Base-by-base conservation (phyloP, 2,888 invertebrate species). In the Habrosyne pyritoides region DNA sequence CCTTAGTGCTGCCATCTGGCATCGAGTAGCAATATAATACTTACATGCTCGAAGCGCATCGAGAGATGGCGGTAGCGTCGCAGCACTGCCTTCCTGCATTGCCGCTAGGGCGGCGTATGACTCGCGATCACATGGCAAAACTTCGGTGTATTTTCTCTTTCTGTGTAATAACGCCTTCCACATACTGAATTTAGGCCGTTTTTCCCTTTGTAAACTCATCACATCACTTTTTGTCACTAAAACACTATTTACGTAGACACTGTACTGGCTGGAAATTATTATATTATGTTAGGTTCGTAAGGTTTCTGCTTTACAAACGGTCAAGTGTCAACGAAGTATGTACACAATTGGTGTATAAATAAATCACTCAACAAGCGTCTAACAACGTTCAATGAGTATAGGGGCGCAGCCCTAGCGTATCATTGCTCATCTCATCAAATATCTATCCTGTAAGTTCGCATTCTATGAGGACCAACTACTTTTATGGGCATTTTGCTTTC, bases 41-140 rank as follows among this genome's bases (percentile, higher is more conserved):
- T 92, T 79, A 92, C 92, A 92, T 84, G 92, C 91, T 73, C 91
- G 85, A 26, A 91, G 78, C 21, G 91, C 92, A 71, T 92, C 91
- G 54, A 92, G 87, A 82, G 91, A 92, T 84, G 92, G 91, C 86
- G 91, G 92, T 74, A 92, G 78, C 47, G 92, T 92, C 63, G 92
- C 89, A 10, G 92, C 86, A 59, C 77, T 86, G 55, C 92, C 92
- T 86, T 91, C 90, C 59, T 88, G 78, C 89, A 92, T 84, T 12
- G 88, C 88, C 85, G 89, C 88, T 64, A 92, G 85, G 60, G 90
- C 87, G 78, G 89, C 87, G 76, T 90, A 92, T 1, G 91, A 86
- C 57, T 91, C 91, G 57, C 79, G 80, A 66, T 91, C 91, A 65
- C 89, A 87, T 55, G 87, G 83, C 50, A 86, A 62, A 53, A 76